A percentile compares a stretch with the other conserved stretches of the same genome.
Evolutionary conservation across 2,113 vertebrate species (phyloP).

Genomic region (Miniopterus natalensis): DNA sequence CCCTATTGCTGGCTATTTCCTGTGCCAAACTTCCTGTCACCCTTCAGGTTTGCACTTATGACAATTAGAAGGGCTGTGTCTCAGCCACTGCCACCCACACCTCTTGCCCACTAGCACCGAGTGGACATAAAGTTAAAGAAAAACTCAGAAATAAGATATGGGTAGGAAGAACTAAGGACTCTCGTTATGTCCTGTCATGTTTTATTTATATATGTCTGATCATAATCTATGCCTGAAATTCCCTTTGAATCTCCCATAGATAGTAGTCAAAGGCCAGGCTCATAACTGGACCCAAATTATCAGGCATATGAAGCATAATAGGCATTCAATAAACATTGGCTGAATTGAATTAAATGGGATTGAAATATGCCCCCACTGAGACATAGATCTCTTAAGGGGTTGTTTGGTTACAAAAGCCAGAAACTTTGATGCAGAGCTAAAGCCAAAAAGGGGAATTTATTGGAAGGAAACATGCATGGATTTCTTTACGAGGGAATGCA

Average conservation of each 20-base stretch:
- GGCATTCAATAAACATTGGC: background rate
- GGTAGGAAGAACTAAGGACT: background rate
- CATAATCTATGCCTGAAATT: background rate
- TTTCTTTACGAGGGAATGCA: constrained; percentile 3
- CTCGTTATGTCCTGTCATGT: background rate
- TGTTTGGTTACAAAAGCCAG: background rate
- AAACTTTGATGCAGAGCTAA: constrained; percentile 17
- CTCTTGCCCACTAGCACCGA: background rate
- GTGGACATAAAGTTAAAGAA: background rate
- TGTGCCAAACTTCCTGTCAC: constrained; percentile 50
- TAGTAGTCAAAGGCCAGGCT: background rate
- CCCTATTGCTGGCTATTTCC: constrained; percentile 42
- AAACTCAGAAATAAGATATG: background rate
- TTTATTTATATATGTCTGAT: constrained; percentile 4
- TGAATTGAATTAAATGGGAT: constrained; percentile 2
- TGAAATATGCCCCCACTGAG: background rate
- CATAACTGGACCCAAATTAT: background rate
- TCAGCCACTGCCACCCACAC: background rate
- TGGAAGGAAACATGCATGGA: background rate
- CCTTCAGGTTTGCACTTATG: background rate
- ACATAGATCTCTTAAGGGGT: background rate
- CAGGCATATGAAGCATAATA: background rate
- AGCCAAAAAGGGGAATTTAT: background rate
- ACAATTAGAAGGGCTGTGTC: background rate
- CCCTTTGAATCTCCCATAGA: background rate